phyloP scores from a whole-genome alignment of 2,113 vertebrate species.

The Callochromis pleurospilus region DNA sequence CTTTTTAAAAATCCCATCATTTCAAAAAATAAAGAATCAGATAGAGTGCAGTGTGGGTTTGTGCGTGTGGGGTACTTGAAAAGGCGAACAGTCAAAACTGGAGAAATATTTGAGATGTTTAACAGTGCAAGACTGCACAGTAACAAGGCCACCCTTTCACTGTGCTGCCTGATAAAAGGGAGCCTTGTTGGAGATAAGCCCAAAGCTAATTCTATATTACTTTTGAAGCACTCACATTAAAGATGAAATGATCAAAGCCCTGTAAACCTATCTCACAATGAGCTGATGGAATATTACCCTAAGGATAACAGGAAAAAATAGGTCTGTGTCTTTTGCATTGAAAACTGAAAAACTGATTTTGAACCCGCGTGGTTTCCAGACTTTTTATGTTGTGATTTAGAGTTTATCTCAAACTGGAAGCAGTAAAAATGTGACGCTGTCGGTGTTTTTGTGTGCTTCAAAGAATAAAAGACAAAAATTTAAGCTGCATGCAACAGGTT shows the following conservation, averaged over 20 bases:
- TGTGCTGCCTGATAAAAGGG: neutral
- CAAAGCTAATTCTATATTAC: conserved; percentile 3
- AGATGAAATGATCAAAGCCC: conserved; percentile 24
- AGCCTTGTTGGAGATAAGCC: neutral
- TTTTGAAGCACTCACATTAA: neutral
- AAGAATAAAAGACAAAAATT: neutral
- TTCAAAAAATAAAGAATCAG: neutral
- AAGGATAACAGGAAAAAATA: conserved; percentile 29
- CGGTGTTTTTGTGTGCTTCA: neutral
- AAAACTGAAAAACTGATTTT: conserved; percentile 22
- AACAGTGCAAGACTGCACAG: neutral
- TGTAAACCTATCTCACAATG: conserved; percentile 17
- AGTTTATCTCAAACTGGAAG: conserved; percentile 5
- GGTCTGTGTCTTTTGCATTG: neutral
- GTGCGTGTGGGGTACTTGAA: neutral
- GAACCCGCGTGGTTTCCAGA: conserved; percentile 1
- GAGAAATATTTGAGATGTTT: neutral
- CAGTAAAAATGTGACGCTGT: neutral
- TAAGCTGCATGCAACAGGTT: neutral
- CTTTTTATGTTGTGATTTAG: conserved; percentile 11
- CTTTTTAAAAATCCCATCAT: neutral
- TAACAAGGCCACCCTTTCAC: neutral
- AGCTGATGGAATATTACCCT: conserved; percentile 20
- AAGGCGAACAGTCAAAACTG: neutral
- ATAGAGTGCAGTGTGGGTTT: neutral